Evolutionary conservation across 2,888 invertebrate genomes (phyloP), one percentile per base, ranked within the genome.

Genomic region (Caenorhabditis sulstoni): DNA sequence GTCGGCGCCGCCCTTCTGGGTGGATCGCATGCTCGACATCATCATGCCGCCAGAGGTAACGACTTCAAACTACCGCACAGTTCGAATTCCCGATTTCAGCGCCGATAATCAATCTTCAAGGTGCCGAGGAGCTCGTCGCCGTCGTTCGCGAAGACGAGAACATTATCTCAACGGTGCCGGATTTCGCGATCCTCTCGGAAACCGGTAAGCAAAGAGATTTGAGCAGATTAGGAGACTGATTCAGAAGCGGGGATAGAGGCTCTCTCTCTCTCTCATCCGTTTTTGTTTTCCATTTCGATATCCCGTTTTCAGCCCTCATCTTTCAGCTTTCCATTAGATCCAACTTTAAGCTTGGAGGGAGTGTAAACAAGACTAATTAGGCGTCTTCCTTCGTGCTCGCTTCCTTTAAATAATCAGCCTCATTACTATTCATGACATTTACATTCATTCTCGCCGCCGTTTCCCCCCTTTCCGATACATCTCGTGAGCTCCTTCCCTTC

Each of bases 91-190:
- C 14, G 35, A 41, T 68, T 68, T 58, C 82, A 85, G 87, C 80
- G 9, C 89, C 89, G 12, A 84, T 88, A 29, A 86, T 89, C 78
- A 85, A 89, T 58, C 73, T 89, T 52, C 82, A 82, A 71, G 89
- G 89, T 55, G 89, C 89, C 23, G 90, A 90, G 29, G 81, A 70
- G 71, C 66, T 88, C 14, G 79, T 85, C 14, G 88, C 86, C n/a
- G 78, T 82, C 45, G 81, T 89, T 37, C 82, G 87, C 11, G 89
- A 89, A 66, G 89, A 89, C 67, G 87, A 89, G 64, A 83, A 82
- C 44, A 78, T 86, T 20, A 86, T 89, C 58, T 83, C 81, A 50
- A 84, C 89, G 7, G 87, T 87, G 16, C 89, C 89, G 16, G 85
- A 85, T 20, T 76, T 89, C 44, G 80, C 82, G 39, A 86, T 89